These are phyloP conservation scores for Lutjanus campechanus DNA, from an alignment of 2,797 vertebrate species.

Conservation along the genomic window DNA sequence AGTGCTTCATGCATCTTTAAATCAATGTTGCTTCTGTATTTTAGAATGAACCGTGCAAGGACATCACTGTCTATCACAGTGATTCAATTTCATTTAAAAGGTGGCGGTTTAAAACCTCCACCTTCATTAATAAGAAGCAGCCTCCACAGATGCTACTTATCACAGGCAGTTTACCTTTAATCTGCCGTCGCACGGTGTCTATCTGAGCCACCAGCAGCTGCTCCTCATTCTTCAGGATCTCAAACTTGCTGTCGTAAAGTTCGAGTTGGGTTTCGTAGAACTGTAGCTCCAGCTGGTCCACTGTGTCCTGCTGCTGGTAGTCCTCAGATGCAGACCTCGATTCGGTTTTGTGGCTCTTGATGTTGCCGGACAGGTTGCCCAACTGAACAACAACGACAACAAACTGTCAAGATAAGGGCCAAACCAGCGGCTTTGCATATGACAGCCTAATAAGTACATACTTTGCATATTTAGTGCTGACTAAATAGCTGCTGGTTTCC, in stretches of 20 bases:
- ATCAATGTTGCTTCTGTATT: neutral
- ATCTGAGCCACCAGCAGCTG: constrained; percentile 91
- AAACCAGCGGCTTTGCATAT: neutral
- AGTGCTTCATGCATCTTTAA: neutral
- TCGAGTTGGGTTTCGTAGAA: constrained; percentile 95
- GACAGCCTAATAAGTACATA: neutral
- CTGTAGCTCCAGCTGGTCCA: constrained; percentile 92
- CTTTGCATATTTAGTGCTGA: neutral
- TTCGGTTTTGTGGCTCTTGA: constrained; percentile 29
- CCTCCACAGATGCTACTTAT: neutral
- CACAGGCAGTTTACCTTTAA: constrained; percentile 87
- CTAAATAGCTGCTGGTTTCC: neutral
- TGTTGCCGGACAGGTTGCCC: constrained; percentile 78
- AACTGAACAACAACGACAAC: constrained; percentile 81
- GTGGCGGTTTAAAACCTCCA: neutral
- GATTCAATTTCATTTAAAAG: neutral
- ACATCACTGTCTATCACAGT: neutral
- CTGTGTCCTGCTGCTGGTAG: constrained; percentile 59
- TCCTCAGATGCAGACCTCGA: constrained; percentile 30
- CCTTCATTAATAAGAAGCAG: neutral
- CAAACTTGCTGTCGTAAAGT: constrained; percentile 92
- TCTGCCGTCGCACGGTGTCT: constrained; percentile 90
- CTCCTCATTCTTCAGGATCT: constrained; percentile 95
- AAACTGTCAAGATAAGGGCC: neutral
- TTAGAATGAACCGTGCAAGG: neutral